phyloP scores from a whole-genome alignment of 2,113 vertebrate species.

The Leptocoma aspasia region DNA sequence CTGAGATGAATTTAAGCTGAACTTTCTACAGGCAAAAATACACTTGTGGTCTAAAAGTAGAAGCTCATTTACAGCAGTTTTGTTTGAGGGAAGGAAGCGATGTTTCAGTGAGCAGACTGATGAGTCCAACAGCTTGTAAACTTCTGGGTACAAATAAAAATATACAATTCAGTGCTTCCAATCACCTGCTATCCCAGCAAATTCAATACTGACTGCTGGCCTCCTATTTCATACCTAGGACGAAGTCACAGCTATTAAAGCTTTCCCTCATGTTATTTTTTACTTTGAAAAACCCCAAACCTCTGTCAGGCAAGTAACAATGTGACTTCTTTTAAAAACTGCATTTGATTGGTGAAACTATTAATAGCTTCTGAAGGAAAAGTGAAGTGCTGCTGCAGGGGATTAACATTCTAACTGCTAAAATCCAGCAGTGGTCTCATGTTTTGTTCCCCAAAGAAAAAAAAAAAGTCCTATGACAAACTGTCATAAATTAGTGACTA shows the following conservation, averaged over 20 bases:
- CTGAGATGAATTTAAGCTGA: rapidly evolving
- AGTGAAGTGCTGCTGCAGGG: background rate
- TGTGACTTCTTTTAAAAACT: background rate
- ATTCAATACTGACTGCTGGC: background rate
- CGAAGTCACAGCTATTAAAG: background rate
- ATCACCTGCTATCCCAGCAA: background rate
- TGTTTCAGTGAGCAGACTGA: background rate
- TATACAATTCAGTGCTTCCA: background rate
- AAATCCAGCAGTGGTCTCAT: rapidly evolving
- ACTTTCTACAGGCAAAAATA: background rate
- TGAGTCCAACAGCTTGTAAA: background rate
- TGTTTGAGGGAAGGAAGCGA: background rate
- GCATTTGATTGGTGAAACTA: background rate
- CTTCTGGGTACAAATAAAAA: background rate
- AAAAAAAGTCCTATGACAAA: background rate
- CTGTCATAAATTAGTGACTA: background rate
- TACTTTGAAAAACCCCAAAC: background rate
- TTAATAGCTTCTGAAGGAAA: background rate
- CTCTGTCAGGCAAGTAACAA: background rate
- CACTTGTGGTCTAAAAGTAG: background rate
- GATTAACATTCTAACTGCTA: background rate
- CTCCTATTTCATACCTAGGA: background rate
- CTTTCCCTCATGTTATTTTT: background rate
- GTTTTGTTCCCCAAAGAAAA: background rate
- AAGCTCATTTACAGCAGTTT: background rate